Base-by-base conservation (phyloP, 1,140 invertebrate species). In the Ooceraea biroi region DNA sequence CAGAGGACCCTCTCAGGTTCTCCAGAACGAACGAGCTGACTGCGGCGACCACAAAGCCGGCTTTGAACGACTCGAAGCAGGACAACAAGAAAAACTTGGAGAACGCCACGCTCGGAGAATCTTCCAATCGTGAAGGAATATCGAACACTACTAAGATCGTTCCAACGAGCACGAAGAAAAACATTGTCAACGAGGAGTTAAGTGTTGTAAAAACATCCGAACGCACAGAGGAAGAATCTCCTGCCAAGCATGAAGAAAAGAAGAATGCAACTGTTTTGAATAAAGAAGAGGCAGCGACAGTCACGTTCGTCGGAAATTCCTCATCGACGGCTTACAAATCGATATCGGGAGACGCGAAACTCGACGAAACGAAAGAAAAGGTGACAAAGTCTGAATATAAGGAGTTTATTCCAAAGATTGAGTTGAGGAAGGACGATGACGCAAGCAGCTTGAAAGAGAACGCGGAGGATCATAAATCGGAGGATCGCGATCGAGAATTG, bases 141-240 rank as follows among this genome's bases (percentile, higher is more conserved):
- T 36, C 55, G 17, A 12, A 76, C 50, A 2, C 10, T n/a, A 73
- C 41, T 14, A 17, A 66, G 11, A 48, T 3, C 11, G 12, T 3
- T n/a, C 17, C 25, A 22, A n/a, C 80, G 17, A 65, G 12, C 0
- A 22, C n/a, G 11, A 65, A 58, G n/a, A 73, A 60, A 36, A 48
- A 77, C 1, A 30, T 57, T 48, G 8, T 58, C 12, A 52, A 76
- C n/a, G 85, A 27, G 0, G 76, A 85, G 22, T 86, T 82, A 17
- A 68, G 76, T 68, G 83, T 41, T 84, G 82, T 7, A 85, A 91
- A 77, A 85, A 88, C 11, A 3, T 84, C 14, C 10, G 58, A 52
- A 57, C 10, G 55, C 7, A 12, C 5, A 14, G 46, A 10, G 3
- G 19, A 63, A 17, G 27, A 77, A 10, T 36, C 27, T 1, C n/a